Evolutionary conservation across 2,113 vertebrate species (phyloP), one percentile per base, ranked within the genome.

Genomic region (Leuciscus idus): DNA sequence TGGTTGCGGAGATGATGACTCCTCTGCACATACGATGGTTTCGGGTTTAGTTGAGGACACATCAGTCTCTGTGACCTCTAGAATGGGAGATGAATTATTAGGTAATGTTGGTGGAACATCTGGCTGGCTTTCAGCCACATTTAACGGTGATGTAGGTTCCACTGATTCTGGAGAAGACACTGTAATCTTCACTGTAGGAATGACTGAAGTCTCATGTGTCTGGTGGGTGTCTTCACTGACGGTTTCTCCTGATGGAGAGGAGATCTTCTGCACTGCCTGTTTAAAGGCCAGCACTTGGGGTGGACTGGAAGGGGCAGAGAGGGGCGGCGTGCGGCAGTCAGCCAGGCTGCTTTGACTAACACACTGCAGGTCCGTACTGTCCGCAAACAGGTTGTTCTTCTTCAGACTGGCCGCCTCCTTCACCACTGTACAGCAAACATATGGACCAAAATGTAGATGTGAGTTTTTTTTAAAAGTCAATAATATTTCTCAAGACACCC

Each of bases 311-410:
- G 95, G 95, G 62, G 92, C 90, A 5, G 96, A 95, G 50, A 92
- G 94, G 2, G 83, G 80, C 0, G 94, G 92, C 0, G 92, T 95
- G 85, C 93, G 94, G 21, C 95, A 93, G 84, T 96, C 96, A 0
- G 90, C 94, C 88, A 97, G 89, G 86, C 96, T 97, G 90, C 94
- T 95, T 84, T 97, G 94, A 0, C 96, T 97, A 85, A 95, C 94
- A 43, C 92, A 95, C 79, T 95, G 93, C 79, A 96, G 88, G 26
- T 91, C 93, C 62, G 95, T 77, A 77, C 94, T 95, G 80, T 97
- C 96, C 90, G 95, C 95, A 90, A 96, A 96, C 75, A 97, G 94
- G 90, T 97, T 97, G 91, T 97, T 95, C 88, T 96, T 97, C 93
- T 96, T 96, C 91, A 95, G 87, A 74, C 93, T n/a, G 0, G 96